phyloP scores from a whole-genome alignment of 2,113 vertebrate species.

The Butastur rufipennis region DNA sequence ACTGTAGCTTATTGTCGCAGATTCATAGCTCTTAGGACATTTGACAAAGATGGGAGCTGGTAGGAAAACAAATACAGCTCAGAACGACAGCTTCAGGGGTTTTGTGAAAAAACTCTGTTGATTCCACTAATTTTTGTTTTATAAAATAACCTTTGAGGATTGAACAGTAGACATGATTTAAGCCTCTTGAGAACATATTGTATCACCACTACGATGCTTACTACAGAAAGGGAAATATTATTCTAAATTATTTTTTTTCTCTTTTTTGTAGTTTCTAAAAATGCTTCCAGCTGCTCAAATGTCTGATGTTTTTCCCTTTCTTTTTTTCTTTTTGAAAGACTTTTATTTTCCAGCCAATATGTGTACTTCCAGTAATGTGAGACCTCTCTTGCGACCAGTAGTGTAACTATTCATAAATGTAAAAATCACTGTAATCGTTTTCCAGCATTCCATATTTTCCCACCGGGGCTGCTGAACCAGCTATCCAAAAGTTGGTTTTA shows the following conservation, averaged over 20 bases:
- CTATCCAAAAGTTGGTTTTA: not conserved
- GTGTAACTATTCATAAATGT: constrained; percentile 35
- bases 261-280: constrained; percentile 33
- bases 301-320: not conserved
- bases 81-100: not conserved
- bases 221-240: constrained; percentile 34
- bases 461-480: constrained; percentile 9
- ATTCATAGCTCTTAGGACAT: not conserved
- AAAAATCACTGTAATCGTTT: constrained; percentile 46
- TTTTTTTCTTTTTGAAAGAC: not conserved
- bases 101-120: not conserved
- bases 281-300: constrained; percentile 59
- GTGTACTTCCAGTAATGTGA: constrained; percentile 46
- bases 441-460: constrained; percentile 48
- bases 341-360: constrained; percentile 51
- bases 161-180: constrained; percentile 22
- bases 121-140: not conserved
- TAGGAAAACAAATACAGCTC: not conserved
- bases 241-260: not conserved
- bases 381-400: constrained; percentile 46
- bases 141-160: constrained; percentile 11
- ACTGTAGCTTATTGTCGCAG: not conserved
- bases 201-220: not conserved
- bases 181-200: not conserved
- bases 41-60: not conserved